Percentiles rank a stretch among this genome's conserved stretches.
Conservation (phyloP, 2,113 vertebrate species). For the Myotis brandtii region DNA sequence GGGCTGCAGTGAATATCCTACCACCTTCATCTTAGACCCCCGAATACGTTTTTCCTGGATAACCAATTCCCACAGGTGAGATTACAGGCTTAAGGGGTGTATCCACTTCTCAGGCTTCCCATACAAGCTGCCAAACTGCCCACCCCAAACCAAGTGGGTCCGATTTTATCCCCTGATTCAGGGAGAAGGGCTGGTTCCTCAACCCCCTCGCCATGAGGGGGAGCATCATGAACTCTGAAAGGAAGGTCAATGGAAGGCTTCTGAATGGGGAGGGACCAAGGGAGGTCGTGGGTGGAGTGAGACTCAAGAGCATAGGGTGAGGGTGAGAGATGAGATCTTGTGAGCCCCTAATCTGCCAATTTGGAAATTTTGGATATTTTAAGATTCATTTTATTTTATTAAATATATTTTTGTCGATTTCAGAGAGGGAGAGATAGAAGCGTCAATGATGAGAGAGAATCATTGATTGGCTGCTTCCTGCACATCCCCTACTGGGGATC, state of each 20-base stretch:
- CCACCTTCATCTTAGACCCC: neutral
- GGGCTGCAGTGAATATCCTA: neutral
- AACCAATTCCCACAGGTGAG: neutral
- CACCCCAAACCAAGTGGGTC: neutral
- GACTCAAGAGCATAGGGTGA: neutral
- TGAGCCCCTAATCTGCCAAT: neutral
- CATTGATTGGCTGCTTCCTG: too few species aligned
- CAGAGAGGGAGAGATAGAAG: too few species aligned
- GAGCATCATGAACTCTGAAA: neutral
- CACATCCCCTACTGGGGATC: too few species aligned
- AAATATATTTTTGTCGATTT: too few species aligned
- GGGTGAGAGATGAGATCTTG: neutral
- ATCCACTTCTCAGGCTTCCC: neutral
- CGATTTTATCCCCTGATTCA: neutral
- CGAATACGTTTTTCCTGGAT: neutral
- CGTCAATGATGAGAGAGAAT: too few species aligned
- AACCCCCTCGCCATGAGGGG: rapidly evolving
- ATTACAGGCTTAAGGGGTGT: neutral
- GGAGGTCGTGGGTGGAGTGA: neutral
- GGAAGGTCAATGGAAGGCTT: neutral
- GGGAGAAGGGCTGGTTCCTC: neutral
- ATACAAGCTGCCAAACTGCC: neutral
- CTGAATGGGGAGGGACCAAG: neutral
- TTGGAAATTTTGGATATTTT: neutral
- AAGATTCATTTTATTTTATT: neutral